Conservation (phyloP, 2,113 vertebrate species). For the Brachyhypopomus occidentalis region DNA sequence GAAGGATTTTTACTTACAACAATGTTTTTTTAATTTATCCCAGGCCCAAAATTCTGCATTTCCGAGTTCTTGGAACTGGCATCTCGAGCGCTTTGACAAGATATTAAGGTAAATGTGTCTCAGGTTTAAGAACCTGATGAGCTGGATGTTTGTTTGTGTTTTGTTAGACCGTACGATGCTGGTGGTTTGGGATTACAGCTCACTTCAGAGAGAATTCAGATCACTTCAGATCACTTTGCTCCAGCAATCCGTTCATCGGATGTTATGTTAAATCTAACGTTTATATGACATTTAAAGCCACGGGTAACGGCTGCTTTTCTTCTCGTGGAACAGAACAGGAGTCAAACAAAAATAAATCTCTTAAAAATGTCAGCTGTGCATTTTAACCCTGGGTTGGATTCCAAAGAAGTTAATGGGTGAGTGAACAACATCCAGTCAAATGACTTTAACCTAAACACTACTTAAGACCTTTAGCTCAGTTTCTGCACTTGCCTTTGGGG, state of each 20-base stretch:
- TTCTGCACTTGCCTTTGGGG: neutral
- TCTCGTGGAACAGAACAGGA: conserved; percentile 39
- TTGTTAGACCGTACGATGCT: neutral
- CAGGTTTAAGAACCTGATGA: neutral
- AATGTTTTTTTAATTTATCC: neutral
- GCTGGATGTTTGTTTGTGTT: neutral
- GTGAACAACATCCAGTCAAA: conserved; percentile 50
- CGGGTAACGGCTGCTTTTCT: conserved; percentile 24
- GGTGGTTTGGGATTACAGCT: neutral
- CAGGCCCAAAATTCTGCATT: neutral
- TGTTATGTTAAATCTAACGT: neutral
- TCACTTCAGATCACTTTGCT: neutral
- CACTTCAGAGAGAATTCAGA: neutral
- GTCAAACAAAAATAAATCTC: conserved; percentile 19
- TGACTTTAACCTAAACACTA: conserved; percentile 15
- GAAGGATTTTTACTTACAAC: neutral
- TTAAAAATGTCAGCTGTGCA: conserved; percentile 77
- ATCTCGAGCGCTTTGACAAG: neutral
- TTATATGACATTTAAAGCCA: neutral
- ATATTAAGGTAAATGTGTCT: conserved; percentile 4
- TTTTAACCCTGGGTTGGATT: conserved; percentile 74
- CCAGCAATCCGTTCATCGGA: neutral
- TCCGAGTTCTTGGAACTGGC: neutral
- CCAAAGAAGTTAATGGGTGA: conserved; percentile 74
- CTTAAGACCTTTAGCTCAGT: conserved; percentile 32